Evolutionary conservation across 92 coral and sea anemone species (phyloP).

Genomic region (Actinostola sp.): DNA sequence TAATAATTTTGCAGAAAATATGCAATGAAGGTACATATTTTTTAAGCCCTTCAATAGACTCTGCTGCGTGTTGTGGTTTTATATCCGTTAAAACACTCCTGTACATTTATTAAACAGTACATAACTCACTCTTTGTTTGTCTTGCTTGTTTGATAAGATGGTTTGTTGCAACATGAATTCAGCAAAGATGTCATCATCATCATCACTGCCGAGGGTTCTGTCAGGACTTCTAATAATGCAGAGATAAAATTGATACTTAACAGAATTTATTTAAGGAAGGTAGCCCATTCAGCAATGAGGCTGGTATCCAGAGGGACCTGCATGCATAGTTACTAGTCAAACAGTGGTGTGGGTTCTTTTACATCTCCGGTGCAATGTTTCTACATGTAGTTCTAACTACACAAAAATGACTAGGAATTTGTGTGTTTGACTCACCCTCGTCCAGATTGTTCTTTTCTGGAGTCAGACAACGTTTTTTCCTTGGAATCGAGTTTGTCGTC

Average conservation of each 20-base stretch:
- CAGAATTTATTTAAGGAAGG: no score
- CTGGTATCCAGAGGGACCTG: no score
- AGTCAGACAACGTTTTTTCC: constrained; percentile 65
- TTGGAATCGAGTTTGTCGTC: constrained; percentile 64
- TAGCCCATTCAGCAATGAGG: no score
- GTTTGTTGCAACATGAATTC: constrained; percentile 61
- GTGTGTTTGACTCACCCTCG: constrained; percentile 56
- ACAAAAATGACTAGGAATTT: no score
- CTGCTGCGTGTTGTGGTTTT: no score
- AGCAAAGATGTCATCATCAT: constrained; percentile 83
- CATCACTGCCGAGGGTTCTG: constrained; percentile 84
- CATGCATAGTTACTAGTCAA: no score
- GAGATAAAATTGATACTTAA: background rate
- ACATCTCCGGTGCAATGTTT: no score
- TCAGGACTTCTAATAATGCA: constrained; percentile 73
- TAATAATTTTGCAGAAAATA: no score
- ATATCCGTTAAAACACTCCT: background rate
- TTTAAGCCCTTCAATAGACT: no score
- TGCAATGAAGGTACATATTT: no score
- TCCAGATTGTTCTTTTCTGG: constrained; percentile 66
- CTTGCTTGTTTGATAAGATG: constrained; percentile 21
- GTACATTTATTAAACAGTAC: background rate
- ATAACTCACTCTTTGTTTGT: constrained; percentile 24
- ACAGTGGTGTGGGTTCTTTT: no score
- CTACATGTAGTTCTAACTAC: no score